Evolutionary conservation across 2,113 vertebrate species (phyloP).

Genomic region (Elgaria multicarinata): DNA sequence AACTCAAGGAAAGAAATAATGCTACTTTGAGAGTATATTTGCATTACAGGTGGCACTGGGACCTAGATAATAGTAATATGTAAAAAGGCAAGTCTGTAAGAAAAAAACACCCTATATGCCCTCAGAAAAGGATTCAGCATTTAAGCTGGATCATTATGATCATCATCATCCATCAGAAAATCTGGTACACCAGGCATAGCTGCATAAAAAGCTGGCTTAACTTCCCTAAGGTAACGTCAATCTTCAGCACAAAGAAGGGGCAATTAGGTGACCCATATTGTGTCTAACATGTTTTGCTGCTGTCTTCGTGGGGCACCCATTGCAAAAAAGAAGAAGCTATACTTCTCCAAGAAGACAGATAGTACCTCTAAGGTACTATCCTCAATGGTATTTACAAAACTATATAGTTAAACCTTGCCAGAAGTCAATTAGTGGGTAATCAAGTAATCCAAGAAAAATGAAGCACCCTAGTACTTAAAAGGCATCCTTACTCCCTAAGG

Average conservation of each 20-base stretch:
- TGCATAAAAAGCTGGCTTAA: background rate
- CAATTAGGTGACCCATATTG: background rate
- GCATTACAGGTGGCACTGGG: too few relatives aligned
- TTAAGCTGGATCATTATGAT: background rate
- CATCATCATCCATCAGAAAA: background rate
- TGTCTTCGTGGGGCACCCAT: background rate
- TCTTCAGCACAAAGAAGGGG: background rate
- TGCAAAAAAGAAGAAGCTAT: background rate
- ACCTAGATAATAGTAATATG: too few relatives aligned
- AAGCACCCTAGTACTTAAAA: background rate
- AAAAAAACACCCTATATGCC: too few relatives aligned
- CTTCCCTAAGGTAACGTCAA: background rate
- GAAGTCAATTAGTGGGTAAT: background rate
- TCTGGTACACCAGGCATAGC: too few relatives aligned
- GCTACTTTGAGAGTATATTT: too few relatives aligned
- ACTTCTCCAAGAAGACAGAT: background rate
- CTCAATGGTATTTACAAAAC: background rate
- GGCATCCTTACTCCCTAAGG: background rate
- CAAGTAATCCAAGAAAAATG: background rate
- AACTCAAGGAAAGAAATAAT: too few relatives aligned
- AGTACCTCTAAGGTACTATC: background rate
- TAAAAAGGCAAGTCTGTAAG: too few relatives aligned
- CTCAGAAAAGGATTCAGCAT: background rate
- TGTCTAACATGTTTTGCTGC: background rate
- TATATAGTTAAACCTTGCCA: background rate